Evolutionary conservation across 2,888 invertebrate genomes (phyloP).

Genomic region (Notocelia uddmanniana): DNA sequence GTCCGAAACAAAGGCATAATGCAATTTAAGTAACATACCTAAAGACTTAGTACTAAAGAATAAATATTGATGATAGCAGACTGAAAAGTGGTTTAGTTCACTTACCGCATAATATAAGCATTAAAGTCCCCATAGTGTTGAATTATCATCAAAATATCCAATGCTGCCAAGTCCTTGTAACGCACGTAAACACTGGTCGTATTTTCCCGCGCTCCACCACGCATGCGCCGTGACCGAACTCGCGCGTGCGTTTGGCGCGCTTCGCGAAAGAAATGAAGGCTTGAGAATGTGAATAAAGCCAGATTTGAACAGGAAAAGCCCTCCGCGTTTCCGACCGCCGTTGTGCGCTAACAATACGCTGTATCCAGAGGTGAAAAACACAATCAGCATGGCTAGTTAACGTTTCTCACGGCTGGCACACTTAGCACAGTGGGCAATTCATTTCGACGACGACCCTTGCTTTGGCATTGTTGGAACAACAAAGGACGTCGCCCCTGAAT

Average conservation of each 20-base stretch:
- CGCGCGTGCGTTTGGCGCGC: constrained; percentile 76
- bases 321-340: constrained; percentile 48
- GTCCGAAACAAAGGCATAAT: neutral
- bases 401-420: constrained; percentile 62
- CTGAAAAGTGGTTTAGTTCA: constrained; percentile 44
- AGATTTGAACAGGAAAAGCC: constrained; percentile 53
- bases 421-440: constrained; percentile 64
- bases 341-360: constrained; percentile 48
- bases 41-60: neutral
- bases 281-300: constrained; percentile 50
- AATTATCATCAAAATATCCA: constrained; percentile 51
- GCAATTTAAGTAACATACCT: neutral
- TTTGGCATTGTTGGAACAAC: constrained; percentile 64
- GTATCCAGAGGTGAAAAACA: constrained; percentile 48
- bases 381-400: constrained; percentile 53
- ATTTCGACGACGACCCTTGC: constrained; percentile 64
- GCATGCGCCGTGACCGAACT: constrained; percentile 55
- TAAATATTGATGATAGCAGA: neutral
- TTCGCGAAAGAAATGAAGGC: constrained; percentile 71
- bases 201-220: constrained; percentile 48
- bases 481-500: constrained; percentile 51
- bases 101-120: constrained; percentile 76
- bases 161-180: constrained; percentile 44
- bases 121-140: constrained; percentile 68
- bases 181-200: constrained; percentile 61